Base-by-base conservation (phyloP, 2,797 vertebrate genomes). In the Salmo trutta region DNA sequence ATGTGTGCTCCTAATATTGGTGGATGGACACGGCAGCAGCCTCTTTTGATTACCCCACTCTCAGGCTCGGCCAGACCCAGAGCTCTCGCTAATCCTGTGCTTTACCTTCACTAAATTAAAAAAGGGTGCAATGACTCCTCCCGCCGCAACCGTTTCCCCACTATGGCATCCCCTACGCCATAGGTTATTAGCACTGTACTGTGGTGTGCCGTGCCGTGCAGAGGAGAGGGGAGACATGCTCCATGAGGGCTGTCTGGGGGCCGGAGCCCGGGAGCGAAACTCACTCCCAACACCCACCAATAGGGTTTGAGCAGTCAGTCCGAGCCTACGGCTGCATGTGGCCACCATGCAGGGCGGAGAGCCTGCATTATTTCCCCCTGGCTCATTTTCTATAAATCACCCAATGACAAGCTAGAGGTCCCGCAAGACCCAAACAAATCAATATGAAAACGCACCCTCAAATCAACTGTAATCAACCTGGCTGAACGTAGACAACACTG, bases 41-140 rank as follows among this genome's bases (percentile, higher is more conserved):
- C 89, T 93, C 88, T 93, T 94, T 92, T 93, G 93, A 95, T 93
- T 94, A 91, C 92, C 92, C 90, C 91, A 93, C 92, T 94, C 93
- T 92, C 89, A 91, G 88, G 75, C 77, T 83, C 77, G 86, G 90
- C 89, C 87, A 91, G 86, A 91, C 82, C 79, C 87, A 91, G 87
- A 91, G 83, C 81, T 80, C 82, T 87, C 83, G 80, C 84, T 93
- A 94, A 94, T 94, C 93, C 91, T 83, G 74, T 91, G 87, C 92
- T 93, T 90, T 90, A 90, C 90, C 90, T 88, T 88, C 78, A 82
- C 84, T 82, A 86, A 90, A 93, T 91, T 89, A 91, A 89, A 91
- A 86, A 69, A 54, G 62, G 75, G 81, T 85, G 85, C 83, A 75
- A 87, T 88, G 84, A 75, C 88, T 88, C 80, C 81, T 71, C 70